A percentile compares a stretch with the other conserved stretches of the same genome.
Evolutionary conservation across 2,888 invertebrate genomes (phyloP).

Genomic region (Campoplex nolae): DNA sequence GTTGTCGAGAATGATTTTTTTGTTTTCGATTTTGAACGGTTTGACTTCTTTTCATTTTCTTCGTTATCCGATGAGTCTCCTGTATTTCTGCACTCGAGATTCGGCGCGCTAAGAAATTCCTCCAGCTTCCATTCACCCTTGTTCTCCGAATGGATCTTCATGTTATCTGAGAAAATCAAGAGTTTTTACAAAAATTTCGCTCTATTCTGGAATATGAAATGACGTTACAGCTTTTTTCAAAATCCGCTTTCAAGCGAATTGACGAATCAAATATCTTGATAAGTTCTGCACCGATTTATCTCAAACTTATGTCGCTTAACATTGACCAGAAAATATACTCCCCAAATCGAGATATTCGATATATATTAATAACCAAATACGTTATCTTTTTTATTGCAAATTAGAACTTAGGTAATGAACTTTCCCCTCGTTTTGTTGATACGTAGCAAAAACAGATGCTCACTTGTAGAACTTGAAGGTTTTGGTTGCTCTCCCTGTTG

Average conservation of each 20-base stretch:
- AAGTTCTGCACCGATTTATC: background rate
- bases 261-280: background rate
- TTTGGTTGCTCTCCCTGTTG: conserved; percentile 69
- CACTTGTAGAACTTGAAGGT: conserved; percentile 39
- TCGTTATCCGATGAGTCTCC: conserved; percentile 21
- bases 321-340: background rate
- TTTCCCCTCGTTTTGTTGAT: background rate
- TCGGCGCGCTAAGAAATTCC: conserved; percentile 60
- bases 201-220: no score
- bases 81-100: conserved; percentile 31
- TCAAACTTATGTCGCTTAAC: no score
- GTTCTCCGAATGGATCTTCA: conserved; percentile 12
- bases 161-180: conserved; percentile 34
- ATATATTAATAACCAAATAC: background rate
- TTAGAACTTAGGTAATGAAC: background rate
- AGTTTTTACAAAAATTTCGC: background rate
- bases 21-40: conserved; percentile 40
- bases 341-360: background rate
- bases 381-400: background rate
- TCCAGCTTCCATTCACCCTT: conserved; percentile 50
- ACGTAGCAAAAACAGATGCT: background rate
- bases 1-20: conserved; percentile 45
- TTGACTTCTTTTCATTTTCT: conserved; percentile 27
- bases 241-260: background rate
- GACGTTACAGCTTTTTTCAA: background rate